phyloP scores from a whole-genome alignment of 2,888 invertebrate species.

The Mesochorus sp. region DNA sequence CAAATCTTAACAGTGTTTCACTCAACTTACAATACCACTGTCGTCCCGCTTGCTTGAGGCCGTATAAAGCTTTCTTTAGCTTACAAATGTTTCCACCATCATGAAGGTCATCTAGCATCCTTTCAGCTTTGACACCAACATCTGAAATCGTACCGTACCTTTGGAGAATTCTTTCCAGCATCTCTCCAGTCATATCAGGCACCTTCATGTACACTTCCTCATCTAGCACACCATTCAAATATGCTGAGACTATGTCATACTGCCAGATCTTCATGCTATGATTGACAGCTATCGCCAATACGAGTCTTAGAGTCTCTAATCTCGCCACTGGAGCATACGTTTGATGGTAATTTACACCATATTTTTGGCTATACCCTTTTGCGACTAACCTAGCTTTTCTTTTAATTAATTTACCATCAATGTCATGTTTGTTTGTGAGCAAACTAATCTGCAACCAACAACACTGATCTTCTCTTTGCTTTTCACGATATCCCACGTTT shows the following conservation, averaged over 20 bases:
- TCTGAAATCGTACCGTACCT: neutral
- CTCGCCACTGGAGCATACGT: constrained; percentile 22
- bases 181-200: constrained; percentile 35
- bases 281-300: neutral
- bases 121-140: constrained; percentile 7
- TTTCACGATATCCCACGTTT: neutral
- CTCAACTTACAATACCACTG: constrained; percentile 58
- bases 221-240: constrained; percentile 42
- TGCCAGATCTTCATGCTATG: neutral
- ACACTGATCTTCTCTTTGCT: neutral
- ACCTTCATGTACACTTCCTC: constrained; percentile 44
- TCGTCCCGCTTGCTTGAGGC: constrained; percentile 55
- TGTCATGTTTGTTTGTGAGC: neutral
- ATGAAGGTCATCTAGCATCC: constrained; percentile 37
- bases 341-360: neutral
- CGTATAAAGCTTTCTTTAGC: constrained; percentile 60
- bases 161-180: neutral
- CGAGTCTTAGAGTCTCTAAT: neutral
- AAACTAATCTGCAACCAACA: constrained; percentile 4
- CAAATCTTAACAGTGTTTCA: constrained; percentile 12
- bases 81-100: constrained; percentile 38
- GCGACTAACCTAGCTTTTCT: constrained; percentile 13
- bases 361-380: neutral
- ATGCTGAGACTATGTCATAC: constrained; percentile 47
- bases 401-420: neutral